Evolutionary conservation across 2,888 invertebrate genomes (phyloP).

Genomic region (Cataglyphis albicans): DNA sequence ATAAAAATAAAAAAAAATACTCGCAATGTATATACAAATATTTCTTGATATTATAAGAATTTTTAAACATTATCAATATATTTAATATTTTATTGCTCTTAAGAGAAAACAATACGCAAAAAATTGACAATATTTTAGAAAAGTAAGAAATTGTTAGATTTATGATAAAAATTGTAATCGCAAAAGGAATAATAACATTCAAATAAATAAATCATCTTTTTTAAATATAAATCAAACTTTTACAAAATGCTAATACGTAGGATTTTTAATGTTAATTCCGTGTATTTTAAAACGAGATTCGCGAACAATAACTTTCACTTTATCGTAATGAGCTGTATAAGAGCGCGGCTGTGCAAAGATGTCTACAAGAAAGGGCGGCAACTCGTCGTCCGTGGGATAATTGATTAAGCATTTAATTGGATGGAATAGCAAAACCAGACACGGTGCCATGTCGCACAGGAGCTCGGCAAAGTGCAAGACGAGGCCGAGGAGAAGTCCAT

Average conservation of each 20-base stretch:
- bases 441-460: conserved; percentile 62
- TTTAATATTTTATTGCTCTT: background rate
- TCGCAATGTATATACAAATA: background rate
- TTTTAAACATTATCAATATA: background rate
- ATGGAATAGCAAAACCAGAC: conserved; percentile 74
- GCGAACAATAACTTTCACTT: conserved; percentile 38
- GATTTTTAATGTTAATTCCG: conserved; percentile 33
- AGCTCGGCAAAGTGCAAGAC: conserved; percentile 61
- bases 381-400: conserved; percentile 69
- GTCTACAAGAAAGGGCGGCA: conserved; percentile 70
- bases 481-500: conserved; percentile 77
- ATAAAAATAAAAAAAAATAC: background rate
- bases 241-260: background rate
- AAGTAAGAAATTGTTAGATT: background rate
- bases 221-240: background rate
- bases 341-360: conserved; percentile 51
- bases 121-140: background rate
- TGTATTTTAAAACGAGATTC: conserved; percentile 35
- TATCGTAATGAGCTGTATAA: conserved; percentile 53
- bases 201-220: background rate
- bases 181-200: background rate
- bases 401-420: conserved; percentile 81
- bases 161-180: background rate
- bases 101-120: background rate
- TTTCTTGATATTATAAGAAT: background rate